phyloP scores from a whole-genome alignment of 2,113 vertebrate genomes.

The Hydropotes inermis region DNA sequence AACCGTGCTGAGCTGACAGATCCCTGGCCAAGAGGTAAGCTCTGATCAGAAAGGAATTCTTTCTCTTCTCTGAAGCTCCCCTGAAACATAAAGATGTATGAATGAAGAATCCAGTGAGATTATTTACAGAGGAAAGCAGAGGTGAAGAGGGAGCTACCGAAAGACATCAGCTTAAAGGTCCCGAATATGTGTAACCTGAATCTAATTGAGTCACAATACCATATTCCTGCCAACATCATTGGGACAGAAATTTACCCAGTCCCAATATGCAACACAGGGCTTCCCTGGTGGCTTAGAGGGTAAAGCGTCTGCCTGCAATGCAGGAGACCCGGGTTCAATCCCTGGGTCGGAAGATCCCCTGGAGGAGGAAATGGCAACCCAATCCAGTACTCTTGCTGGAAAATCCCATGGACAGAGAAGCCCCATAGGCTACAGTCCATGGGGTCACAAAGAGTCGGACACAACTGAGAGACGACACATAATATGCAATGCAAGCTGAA shows the following conservation, averaged over 20 bases:
- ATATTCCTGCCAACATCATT: not conserved
- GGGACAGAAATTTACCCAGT: not conserved
- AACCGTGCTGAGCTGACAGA: not conserved
- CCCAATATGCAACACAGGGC: not conserved
- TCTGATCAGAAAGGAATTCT: not conserved
- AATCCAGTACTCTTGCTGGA: too few relatives aligned
- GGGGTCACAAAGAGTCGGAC: too few relatives aligned
- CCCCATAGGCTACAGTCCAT: too few relatives aligned
- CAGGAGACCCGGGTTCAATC: too few relatives aligned
- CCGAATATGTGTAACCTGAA: not conserved
- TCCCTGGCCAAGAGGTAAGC: not conserved
- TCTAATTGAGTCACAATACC: not conserved
- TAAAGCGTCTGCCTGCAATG: too few relatives aligned
- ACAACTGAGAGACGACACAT: too few relatives aligned
- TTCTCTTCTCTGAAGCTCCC: not conserved
- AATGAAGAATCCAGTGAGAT: not conserved
- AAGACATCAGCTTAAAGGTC: not conserved
- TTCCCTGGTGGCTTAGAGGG: too few relatives aligned
- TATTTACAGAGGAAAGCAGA: not conserved
- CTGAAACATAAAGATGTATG: not conserved
- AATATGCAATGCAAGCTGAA: not conserved
- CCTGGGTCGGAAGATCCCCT: too few relatives aligned
- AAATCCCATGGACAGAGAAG: too few relatives aligned
- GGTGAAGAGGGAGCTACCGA: rapidly evolving
- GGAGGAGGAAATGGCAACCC: too few relatives aligned